Percentiles rank a stretch among this genome's conserved stretches.
phyloP scores from a whole-genome alignment of 2,113 vertebrate genomes.

The Pristiophorus japonicus region DNA sequence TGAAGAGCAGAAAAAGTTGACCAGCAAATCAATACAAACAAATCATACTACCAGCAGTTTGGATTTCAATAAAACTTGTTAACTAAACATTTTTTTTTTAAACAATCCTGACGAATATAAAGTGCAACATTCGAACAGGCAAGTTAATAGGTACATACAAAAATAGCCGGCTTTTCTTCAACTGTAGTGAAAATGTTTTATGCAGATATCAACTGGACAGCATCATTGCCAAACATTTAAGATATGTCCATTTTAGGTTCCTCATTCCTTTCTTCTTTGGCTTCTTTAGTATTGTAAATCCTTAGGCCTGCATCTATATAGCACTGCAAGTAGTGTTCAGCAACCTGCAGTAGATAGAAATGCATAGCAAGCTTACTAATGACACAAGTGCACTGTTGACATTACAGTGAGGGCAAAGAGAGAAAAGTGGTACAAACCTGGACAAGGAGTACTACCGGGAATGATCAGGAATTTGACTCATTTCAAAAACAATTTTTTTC shows the following conservation, averaged over 20 bases:
- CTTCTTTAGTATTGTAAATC: conserved; percentile 63
- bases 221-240: conserved; percentile 49
- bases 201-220: not conserved
- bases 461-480: not conserved
- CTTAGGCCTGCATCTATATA: conserved; percentile 65
- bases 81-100: not conserved
- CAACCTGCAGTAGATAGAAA: conserved; percentile 61
- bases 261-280: conserved; percentile 73
- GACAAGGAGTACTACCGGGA: not conserved
- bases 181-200: conserved; percentile 44
- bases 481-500: not conserved
- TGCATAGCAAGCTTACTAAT: not conserved
- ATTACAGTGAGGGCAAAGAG: not conserved
- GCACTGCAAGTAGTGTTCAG: conserved; percentile 64
- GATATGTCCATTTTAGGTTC: conserved; percentile 87
- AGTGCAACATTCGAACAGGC: conserved; percentile 86
- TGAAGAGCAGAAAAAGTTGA: not conserved
- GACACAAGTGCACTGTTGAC: not conserved
- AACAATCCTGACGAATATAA: conserved; percentile 65
- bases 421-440: not conserved
- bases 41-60: not conserved
- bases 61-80: not conserved
- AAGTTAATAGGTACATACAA: conserved; percentile 60
- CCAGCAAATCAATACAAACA: not conserved
- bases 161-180: conserved; percentile 58